Percentiles rank a stretch among this genome's conserved stretches.
Evolutionary conservation across 1,140 invertebrate species (phyloP).

Genomic region (Mesaphorura yosii): DNA sequence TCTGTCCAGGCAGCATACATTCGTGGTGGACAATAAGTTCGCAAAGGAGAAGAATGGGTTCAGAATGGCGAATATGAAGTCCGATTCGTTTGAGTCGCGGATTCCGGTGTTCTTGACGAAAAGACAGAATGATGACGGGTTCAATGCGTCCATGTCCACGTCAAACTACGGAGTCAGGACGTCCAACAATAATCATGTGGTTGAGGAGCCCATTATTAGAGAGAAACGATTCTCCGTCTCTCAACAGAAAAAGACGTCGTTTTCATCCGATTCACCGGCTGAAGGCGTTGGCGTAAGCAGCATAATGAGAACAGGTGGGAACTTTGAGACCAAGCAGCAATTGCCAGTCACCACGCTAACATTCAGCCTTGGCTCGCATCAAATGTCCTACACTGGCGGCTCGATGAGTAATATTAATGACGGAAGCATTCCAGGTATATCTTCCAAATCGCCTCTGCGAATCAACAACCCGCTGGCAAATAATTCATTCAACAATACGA

Average conservation of each 20-base stretch:
- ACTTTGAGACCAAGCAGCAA: background rate
- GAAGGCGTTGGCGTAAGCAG: background rate
- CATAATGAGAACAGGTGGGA: background rate
- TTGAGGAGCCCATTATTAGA: background rate
- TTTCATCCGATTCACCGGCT: slow-evolving; percentile 7
- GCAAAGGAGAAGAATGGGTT: slow-evolving; percentile 5
- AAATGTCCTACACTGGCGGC: background rate
- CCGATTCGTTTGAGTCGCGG: background rate
- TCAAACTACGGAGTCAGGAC: background rate
- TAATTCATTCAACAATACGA: background rate
- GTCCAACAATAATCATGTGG: too few relatives aligned
- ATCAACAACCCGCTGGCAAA: background rate
- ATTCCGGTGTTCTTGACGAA: slow-evolving; percentile 19
- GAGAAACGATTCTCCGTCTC: slow-evolving; percentile 9
- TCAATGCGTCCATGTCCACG: background rate
- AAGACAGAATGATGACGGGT: slow-evolving; percentile 24
- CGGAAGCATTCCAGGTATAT: too few relatives aligned
- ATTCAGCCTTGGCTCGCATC: slow-evolving; percentile 19
- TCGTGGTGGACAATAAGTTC: slow-evolving; percentile 17
- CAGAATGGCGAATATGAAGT: slow-evolving; percentile 2
- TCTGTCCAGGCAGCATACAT: slow-evolving; percentile 14
- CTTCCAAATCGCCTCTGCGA: background rate
- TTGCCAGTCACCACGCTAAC: slow-evolving; percentile 25
- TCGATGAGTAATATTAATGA: background rate
- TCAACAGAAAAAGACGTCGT: slow-evolving; percentile 15